A percentile compares a stretch with the other conserved stretches of the same genome.
Evolutionary conservation across 2,113 vertebrate species (phyloP).

Genomic region (Thinocorus orbignyianus): DNA sequence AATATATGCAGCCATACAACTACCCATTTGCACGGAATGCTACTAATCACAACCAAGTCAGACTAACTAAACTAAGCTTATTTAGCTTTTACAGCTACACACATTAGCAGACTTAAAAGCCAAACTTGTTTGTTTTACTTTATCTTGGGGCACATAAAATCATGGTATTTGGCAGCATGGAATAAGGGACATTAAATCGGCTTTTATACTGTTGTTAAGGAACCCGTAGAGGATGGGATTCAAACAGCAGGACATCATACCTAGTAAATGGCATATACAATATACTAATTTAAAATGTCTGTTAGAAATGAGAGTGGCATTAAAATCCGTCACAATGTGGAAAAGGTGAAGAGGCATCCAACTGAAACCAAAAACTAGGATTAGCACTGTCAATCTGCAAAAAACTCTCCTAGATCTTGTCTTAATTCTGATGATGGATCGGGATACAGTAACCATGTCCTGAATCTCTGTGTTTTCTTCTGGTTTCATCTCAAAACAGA

Average conservation of each 20-base stretch:
- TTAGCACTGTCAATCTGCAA: constrained; percentile 79
- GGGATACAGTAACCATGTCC: constrained; percentile 66
- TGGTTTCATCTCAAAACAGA: constrained; percentile 82
- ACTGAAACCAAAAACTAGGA: constrained; percentile 81
- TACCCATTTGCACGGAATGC: not conserved
- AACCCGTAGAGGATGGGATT: constrained; percentile 86
- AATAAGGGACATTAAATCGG: constrained; percentile 80
- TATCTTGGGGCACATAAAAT: constrained; percentile 24
- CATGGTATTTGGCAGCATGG: constrained; percentile 75
- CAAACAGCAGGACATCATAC: constrained; percentile 85
- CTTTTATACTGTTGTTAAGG: constrained; percentile 85
- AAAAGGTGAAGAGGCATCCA: constrained; percentile 88
- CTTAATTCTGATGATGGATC: constrained; percentile 72
- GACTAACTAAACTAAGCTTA: not conserved
- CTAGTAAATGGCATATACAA: constrained; percentile 84
- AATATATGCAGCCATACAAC: not conserved
- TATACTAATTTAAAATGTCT: constrained; percentile 86
- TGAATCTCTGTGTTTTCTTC: constrained; percentile 73
- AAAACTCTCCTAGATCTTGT: constrained; percentile 80
- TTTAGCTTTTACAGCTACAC: not conserved
- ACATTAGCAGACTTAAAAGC: not conserved
- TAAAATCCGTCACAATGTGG: constrained; percentile 84
- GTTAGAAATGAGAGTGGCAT: constrained; percentile 82
- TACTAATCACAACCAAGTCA: not conserved
- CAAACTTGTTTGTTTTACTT: constrained; percentile 5